phyloP scores from a whole-genome alignment of 1,140 invertebrate species.

The Aethina tumida region DNA sequence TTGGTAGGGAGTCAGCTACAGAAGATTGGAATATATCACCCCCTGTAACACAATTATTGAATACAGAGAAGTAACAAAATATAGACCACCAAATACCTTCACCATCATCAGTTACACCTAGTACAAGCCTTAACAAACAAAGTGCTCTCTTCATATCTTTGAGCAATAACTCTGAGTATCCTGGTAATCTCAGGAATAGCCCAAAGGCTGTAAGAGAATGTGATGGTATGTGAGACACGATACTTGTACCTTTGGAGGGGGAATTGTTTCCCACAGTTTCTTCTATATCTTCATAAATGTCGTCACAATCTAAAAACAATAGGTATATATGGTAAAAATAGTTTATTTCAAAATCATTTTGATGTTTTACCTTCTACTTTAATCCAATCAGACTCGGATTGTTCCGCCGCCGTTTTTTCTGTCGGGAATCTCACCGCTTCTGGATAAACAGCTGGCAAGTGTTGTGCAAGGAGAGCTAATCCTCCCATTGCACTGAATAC shows the following conservation, averaged over 20 bases:
- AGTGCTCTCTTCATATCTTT: slow-evolving; percentile 75
- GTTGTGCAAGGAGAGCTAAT: slow-evolving; percentile 75
- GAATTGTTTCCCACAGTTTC: slow-evolving; percentile 37
- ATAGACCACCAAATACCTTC: slow-evolving; percentile 53
- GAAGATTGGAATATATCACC: slow-evolving; percentile 68
- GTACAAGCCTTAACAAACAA: slow-evolving; percentile 70
- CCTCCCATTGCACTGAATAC: slow-evolving; percentile 79
- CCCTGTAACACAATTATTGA: slow-evolving; percentile 20
- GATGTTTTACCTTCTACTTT: slow-evolving; percentile 35
- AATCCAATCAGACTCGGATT: slow-evolving; percentile 63
- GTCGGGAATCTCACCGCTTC: slow-evolving; percentile 48
- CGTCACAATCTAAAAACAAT: slow-evolving; percentile 40
- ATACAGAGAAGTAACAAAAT: not conserved
- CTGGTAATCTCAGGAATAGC: slow-evolving; percentile 74
- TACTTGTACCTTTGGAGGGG: slow-evolving; percentile 30
- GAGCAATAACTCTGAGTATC: slow-evolving; percentile 80
- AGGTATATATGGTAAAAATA: slow-evolving; percentile 5
- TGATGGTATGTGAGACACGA: slow-evolving; percentile 57
- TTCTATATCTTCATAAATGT: slow-evolving; percentile 57
- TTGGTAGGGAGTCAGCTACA: slow-evolving; percentile 67
- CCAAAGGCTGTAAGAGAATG: slow-evolving; percentile 86
- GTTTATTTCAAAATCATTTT: too few species aligned
- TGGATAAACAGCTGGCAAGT: slow-evolving; percentile 78
- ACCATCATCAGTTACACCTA: slow-evolving; percentile 84
- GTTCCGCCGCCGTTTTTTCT: slow-evolving; percentile 44